Base-by-base conservation (phyloP, 2,797 vertebrate genomes). In the Pogonophryne albipinna region DNA sequence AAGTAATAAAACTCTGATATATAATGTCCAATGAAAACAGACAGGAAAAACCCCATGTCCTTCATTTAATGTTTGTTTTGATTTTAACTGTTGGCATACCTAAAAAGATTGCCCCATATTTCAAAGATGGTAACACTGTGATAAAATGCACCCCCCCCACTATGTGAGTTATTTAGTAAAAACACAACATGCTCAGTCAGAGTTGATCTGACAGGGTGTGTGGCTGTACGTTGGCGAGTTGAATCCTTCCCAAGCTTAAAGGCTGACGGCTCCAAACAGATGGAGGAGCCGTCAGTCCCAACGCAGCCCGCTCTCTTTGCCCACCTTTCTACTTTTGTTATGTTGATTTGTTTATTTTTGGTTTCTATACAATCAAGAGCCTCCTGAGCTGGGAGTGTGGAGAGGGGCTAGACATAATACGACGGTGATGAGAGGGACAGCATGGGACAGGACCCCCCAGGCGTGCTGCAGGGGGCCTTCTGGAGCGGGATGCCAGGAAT, bases 341-440 rank as follows among this genome's bases (percentile, higher is more conserved):
- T 93, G 92, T 92, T 93, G 85, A 93, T 90, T 91, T 93, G 90
- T 94, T 94, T 95, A 91, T 86, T 91, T 93, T 91, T 84, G 87
- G 93, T 94, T 92, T 94, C 92, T 74, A 91, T 76, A 93, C 89
- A 89, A 91, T 93, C 81, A 74, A 78, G 86, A 80, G 83, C 71
- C 84, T 60, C 73, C 80, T 76, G 75, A 81, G 77, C 84, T 78
- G 38, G 1, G 70, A 74, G 84, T 38, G 46, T 4, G 11, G 66
- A 63, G 62, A 78, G 66, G 34, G 58, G 66, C 82, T 88, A 95
- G 93, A 93, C 94, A 92, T 92, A 95, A 95, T 93, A 94, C n/a
- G 76, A 67, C 52, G 55, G 88, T 59, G 89, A 93, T 78, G 80
- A 90, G 83, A 65, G 79, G 80, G 84, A 80, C 78, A 79, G 73